phyloP scores from a whole-genome alignment of 2,113 vertebrate genomes.

The Colinus virginianus region DNA sequence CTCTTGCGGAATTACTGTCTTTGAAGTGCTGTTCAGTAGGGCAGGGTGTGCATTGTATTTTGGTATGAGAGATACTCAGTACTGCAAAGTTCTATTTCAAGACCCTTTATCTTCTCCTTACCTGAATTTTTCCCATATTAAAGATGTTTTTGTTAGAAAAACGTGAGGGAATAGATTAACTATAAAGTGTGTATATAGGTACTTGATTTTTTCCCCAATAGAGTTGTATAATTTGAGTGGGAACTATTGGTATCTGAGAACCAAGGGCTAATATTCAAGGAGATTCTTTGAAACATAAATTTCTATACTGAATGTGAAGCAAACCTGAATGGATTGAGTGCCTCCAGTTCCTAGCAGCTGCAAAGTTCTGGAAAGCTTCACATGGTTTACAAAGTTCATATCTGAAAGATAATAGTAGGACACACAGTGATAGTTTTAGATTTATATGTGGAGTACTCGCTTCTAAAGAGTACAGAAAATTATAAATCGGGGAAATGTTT shows the following conservation, averaged over 20 bases:
- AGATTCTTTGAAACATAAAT: background rate
- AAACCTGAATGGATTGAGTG: background rate
- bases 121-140: background rate
- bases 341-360: background rate
- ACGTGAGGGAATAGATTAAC: background rate
- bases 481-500: background rate
- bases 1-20: background rate
- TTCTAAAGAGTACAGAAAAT: background rate
- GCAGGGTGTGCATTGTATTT: background rate
- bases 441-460: background rate
- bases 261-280: background rate
- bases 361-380: background rate
- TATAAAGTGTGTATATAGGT: background rate
- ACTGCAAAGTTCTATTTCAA: background rate
- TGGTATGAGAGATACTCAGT: background rate
- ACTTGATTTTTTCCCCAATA: background rate
- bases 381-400: background rate
- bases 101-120: background rate
- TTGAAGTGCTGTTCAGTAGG: background rate
- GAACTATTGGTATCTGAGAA: conserved; percentile 8
- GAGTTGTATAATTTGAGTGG: background rate
- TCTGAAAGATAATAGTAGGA: background rate
- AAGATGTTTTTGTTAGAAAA: background rate
- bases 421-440: background rate
- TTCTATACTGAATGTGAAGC: background rate